Base-by-base conservation (phyloP, 2,113 vertebrate species). In the Grammomys surdaster region DNA sequence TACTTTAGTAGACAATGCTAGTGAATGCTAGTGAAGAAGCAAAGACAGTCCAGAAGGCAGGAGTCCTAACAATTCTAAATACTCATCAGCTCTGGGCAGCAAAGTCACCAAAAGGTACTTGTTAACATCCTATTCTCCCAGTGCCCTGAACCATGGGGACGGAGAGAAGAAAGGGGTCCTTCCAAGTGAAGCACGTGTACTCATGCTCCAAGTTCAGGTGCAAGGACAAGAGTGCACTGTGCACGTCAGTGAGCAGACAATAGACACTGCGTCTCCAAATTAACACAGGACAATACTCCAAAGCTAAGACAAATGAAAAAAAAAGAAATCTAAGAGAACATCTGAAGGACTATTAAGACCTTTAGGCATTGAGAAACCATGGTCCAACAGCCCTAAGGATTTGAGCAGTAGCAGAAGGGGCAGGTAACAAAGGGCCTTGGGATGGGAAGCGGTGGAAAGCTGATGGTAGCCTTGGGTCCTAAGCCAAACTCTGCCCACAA, bases 381-480 rank as follows among this genome's bases (percentile, higher is more conserved):
- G 70, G 65, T 17, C 89, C 9, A 81, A 48, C 0, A 26, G 76
- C 67, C 60, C 5, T 16, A 84, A 33, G 46, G 36, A 69, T 56
- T 28, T 22, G 0, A 89, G 65, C 63, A n/a, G 51, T 0, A 89
- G 58, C 63, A 51, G 51, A 16, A 1, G 2, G 10, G 56, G 40
- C 1, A 26, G 63, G 28, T 7, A 22, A 80, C n/a, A 22, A 24
- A 7, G 43, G 17, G 22, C 40, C 0, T 17, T 16, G 0, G 19
- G 70, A 9, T 0, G 0, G 6, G 43, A 26, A n/a, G 54, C 1
- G 40, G 73, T 3, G 4, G 56, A 8, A 46, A 36, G 24, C 5
- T 5, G 46, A 13, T 67, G 89, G 28, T 12, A 8, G 70, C 24
- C 70, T 88, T 17, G 0, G 0, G 46, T 0, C 8, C 67, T 48